Evolutionary conservation across 2,888 invertebrate genomes (phyloP), one percentile per base, ranked within the genome.

Genomic region (Elysia crispata): DNA sequence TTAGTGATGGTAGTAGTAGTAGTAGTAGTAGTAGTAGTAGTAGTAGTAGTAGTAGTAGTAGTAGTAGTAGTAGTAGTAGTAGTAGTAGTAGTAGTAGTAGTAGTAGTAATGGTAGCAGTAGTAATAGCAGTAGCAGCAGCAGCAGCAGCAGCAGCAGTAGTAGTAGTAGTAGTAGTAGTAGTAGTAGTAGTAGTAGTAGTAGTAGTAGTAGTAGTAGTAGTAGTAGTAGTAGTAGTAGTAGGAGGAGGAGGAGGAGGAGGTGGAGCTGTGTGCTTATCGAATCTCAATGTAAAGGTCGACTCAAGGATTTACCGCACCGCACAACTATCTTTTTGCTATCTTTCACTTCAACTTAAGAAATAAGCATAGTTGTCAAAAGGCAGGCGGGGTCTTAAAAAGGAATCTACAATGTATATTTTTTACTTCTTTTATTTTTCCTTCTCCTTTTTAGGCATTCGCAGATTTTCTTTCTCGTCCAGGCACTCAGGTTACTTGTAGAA

Each of bases 11-110:
- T 54, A 54, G 54, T 54, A 54, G 54, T 54, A 54, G 54, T 28
- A 74, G 1, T 74, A 74, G 1, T 74, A 74, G 1, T 74, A 74
- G 57, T 74, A 74, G 1, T 74, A 74, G 1, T 74, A 74, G 1
- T 74, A 74, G 75, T 74, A 74, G 75, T 74, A 74, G 75, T 74
- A 74, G 60, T 74, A 74, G 75, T 31, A 57, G 75, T 74, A 74
- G 75, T 74, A 62, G 75, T 74, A 62, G 72, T 70, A 70, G 72
- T 74, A 60, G 75, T 74, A 60, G 75, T 74, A 1, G 75, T 74
- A 50, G 30, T 54, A 54, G 54, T 54, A 54, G 54, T 54, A 54
- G 54, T 54, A 54, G 54, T 54, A 54, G 54, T 54, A 54, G 54
- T 54, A 54, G 54, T 54, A 54, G 54, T 54, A 54, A 18, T 54